Conservation (phyloP, 2,113 vertebrate genomes). For the Pavo muticus region DNA sequence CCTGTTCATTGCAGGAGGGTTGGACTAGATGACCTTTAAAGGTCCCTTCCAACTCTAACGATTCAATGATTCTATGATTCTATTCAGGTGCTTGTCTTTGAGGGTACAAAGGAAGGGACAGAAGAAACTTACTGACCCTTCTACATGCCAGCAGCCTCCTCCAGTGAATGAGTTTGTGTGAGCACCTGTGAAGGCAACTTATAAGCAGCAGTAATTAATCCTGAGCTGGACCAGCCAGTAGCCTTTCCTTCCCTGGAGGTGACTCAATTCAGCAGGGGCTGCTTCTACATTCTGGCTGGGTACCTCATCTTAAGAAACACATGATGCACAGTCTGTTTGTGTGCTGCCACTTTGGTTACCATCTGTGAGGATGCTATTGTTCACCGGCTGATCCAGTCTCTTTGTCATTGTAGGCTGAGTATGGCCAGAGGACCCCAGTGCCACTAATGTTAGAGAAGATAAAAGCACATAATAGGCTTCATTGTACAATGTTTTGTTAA, state of each 20-base stretch:
- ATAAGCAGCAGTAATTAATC: not conserved
- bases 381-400: not conserved
- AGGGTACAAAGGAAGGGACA: not conserved
- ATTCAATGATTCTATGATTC: too few relatives aligned
- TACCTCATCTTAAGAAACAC: not conserved
- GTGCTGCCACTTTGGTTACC: not conserved
- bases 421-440: not conserved
- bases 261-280: not conserved
- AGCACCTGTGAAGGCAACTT: not conserved
- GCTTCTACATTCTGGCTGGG: not conserved
- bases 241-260: not conserved
- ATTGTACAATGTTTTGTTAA: not conserved
- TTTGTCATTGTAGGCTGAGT: not conserved
- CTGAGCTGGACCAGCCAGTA: not conserved
- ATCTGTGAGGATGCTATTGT: constrained; percentile 32
- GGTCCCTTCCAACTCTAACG: too few relatives aligned
- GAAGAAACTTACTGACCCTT: not conserved
- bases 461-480: not conserved
- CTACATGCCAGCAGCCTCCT: not conserved
- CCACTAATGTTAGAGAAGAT: not conserved
- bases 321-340: not conserved
- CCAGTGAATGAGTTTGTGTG: not conserved
- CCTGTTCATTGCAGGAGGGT: too few relatives aligned
- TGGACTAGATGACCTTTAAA: too few relatives aligned
- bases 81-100: not conserved